Base-by-base conservation (phyloP, 2,797 vertebrate species). In the Rhinogobio ventralis region DNA sequence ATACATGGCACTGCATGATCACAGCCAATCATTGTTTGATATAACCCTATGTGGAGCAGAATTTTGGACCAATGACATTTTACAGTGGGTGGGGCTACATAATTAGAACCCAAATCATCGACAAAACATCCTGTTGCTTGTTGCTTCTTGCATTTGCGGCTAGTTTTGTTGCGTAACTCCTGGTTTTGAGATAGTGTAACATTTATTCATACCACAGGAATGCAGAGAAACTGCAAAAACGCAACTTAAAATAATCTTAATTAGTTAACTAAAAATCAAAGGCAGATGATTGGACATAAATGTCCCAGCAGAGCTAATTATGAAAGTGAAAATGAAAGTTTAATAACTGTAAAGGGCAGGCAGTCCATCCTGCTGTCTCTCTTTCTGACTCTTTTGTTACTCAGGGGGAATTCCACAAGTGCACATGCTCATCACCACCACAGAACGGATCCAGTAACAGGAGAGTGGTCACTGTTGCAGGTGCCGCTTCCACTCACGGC, bases 401-500 rank as follows among this genome's bases (percentile, higher is more conserved):
- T 78, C 45, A 10, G 69, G 82, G 87, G 85, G 60, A 86, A 85
- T 86, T 85, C 80, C 85, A 67, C 68, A 25, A 33, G 62, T 45
- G 55, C 60, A 81, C 72, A 55, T 64, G 73, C 68, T 83, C 76
- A 67, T 39, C 14, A 3, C 53, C 4, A 45, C 49, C 75, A 72
- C 62, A 71, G 73, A 83, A 81, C 53, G 2, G 49, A 84, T 82
- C 46, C n/a, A 2, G 68, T 86, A 57, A 57, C 67, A 10, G 20
- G 33, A 62, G 51, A 45, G 11, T n/a, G 5, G 69, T n/a, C 74
- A 84, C 28, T 72, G 81, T 86, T 94, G 93, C 94, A 96, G 94
- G 94, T 88, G 95, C 89, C 91, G 93, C 86, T 93, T 90, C 94
- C 94, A 96, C 90, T 96, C 92, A 94, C 84, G 88, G 87, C 86